Evolutionary conservation across 64 coral and sea anemone genomes (phyloP), one percentile per base, ranked within the genome.

Genomic region (Montipora capricornis): DNA sequence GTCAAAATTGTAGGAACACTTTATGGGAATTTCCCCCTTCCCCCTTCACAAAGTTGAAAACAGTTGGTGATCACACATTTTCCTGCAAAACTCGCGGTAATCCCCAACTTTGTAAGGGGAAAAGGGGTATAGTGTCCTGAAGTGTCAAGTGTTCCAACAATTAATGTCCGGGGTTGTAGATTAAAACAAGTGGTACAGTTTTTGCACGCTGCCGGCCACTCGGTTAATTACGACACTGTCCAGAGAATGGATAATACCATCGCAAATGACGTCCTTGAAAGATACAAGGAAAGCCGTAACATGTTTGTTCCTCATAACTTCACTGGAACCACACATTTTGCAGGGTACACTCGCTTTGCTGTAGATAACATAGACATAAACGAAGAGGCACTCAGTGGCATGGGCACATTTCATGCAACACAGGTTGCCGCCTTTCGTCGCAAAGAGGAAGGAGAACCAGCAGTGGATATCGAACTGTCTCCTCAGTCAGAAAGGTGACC

Each of bases 321-420:
- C 44, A 47, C 2, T 60, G 69, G 64, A 3, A 14, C 7, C 9
- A 16, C 29, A 46, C 45, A 55, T 55, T 10, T 6, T 3, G 66
- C 17, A 58, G 26, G 4, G 8, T 91, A 82, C 67, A 83, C 79
- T 10, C 64, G 69, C 48, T 91, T 47, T 62, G 82, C 82, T 64
- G 91, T 87, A 44, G 82, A 93, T 48, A 93, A 93, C 45, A 93
- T 93, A 46, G 91, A 87, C 29, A 93, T 93, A 13, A 93, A 87
- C 48, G 83, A 93, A 29, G 82, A 87, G 60, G 80, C 91, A 50
- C 44, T 87, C 73, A 87, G 82, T 84, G 82, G 90, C 22, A 87
- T 87, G 73, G 91, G 74, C 66, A 87, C 91, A 20, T 93, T 93
- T 50, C 91, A 93, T 93, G 91, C 91, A 3, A 93, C 91, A 3